Percentiles rank a stretch among this genome's conserved stretches.
Evolutionary conservation across 2,888 invertebrate genomes (phyloP).

Genomic region (Tenthredo scrophulariae): DNA sequence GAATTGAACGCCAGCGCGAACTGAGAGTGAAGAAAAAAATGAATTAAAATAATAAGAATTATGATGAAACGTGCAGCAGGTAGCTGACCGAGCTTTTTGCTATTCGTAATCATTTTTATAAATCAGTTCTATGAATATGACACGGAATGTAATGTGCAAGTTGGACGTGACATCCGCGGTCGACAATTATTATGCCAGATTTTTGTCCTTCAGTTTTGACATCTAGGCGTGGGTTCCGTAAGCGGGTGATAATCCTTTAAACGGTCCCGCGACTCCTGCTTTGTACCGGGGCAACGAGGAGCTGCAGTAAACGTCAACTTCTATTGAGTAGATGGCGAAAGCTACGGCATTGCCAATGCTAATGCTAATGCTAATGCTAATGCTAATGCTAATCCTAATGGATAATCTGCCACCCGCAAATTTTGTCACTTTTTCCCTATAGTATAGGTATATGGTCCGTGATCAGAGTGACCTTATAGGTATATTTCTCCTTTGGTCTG

Average conservation of each 20-base stretch:
- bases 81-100: too few relatives aligned
- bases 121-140: too few relatives aligned
- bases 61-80: not conserved
- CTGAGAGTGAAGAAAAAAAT: not conserved
- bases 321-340: not conserved
- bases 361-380: slow-evolving; percentile 33
- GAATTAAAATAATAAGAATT: not conserved
- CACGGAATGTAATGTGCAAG: too few relatives aligned
- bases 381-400: slow-evolving; percentile 42
- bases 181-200: not conserved
- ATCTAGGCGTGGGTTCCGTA: not conserved
- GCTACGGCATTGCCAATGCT: not conserved
- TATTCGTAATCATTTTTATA: too few relatives aligned
- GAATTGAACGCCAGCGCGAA: not conserved
- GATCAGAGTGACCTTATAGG: not conserved
- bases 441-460: not conserved
- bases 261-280: slow-evolving; percentile 60
- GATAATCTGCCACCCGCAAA: slow-evolving; percentile 33
- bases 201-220: slow-evolving; percentile 36
- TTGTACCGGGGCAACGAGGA: not conserved
- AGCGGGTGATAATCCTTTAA: slow-evolving; percentile 74
- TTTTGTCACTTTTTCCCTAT: not conserved
- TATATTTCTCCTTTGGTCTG: not conserved
- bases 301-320: slow-evolving; percentile 33
- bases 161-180: not conserved